These are phyloP conservation scores for Saxidomus purpurata DNA, from an alignment of 1,140 invertebrate species.

Conservation along the genomic window DNA sequence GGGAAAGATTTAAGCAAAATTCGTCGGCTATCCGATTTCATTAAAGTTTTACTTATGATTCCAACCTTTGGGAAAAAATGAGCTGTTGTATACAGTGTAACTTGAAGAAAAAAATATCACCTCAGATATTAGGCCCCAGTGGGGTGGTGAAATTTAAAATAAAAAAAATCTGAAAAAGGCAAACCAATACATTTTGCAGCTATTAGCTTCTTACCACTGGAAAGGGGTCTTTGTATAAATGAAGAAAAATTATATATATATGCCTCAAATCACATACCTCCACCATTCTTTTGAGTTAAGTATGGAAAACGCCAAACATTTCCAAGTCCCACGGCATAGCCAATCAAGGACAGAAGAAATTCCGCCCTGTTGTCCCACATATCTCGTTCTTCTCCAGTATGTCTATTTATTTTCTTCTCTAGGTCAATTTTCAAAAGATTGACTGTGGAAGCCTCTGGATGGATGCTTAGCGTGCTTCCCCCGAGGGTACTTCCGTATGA, in stretches of 20 bases:
- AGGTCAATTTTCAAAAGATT: conserved; percentile 79
- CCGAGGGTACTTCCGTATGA: conserved; percentile 68
- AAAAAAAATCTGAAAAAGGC: no score
- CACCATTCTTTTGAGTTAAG: conserved; percentile 97
- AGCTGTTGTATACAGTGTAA: no score
- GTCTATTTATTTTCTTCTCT: conserved; percentile 77
- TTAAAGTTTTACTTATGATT: no score
- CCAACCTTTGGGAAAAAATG: no score
- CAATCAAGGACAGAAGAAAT: conserved; percentile 87
- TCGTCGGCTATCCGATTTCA: no score
- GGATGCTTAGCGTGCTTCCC: conserved; percentile 72
- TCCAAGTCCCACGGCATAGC: conserved; percentile 89
- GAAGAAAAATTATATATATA: background rate
- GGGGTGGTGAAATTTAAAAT: no score
- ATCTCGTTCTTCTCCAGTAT: conserved; percentile 78
- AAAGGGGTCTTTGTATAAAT: no score
- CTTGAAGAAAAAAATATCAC: no score
- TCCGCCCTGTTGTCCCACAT: conserved; percentile 81
- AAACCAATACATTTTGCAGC: no score
- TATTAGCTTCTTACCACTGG: no score
- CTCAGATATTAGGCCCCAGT: no score
- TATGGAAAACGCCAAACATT: conserved; percentile 98
- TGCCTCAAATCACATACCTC: conserved; percentile 88
- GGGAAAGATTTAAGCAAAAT: no score
- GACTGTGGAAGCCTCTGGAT: conserved; percentile 75